Evolutionary conservation across 1,140 invertebrate species (phyloP).

Genomic region (Anthonomus grandis): DNA sequence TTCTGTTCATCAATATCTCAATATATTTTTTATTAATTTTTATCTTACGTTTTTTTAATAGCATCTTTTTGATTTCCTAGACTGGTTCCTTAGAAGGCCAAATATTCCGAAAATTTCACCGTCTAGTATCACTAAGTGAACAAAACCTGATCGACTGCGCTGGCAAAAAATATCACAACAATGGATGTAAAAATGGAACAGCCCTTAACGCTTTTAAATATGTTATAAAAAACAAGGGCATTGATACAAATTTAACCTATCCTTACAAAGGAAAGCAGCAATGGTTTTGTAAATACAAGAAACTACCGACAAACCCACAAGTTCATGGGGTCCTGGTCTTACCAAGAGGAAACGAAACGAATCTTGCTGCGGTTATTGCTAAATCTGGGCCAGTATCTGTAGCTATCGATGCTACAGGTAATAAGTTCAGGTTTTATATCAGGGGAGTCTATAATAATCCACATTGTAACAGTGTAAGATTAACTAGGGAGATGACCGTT

Average conservation of each 20-base stretch:
- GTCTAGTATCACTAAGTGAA: conserved; percentile 23
- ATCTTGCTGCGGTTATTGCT: conserved; percentile 71
- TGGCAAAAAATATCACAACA: conserved; percentile 39
- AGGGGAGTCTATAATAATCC: conserved; percentile 22
- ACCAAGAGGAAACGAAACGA: conserved; percentile 55
- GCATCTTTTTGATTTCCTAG: conserved; percentile 26
- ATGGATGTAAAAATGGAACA: conserved; percentile 27
- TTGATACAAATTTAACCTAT: conserved; percentile 24
- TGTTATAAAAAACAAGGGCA: conserved; percentile 52
- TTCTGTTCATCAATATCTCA: no score
- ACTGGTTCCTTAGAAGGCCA: conserved; percentile 29
- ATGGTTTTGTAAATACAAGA: conserved; percentile 3
- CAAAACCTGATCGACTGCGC: conserved; percentile 33
- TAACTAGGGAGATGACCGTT: conserved; percentile 23
- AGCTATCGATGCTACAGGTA: conserved; percentile 79
- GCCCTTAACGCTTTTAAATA: conserved; percentile 19
- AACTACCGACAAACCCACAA: not conserved
- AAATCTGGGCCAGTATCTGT: conserved; percentile 80
- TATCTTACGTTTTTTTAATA: no score
- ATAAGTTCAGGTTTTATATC: conserved; percentile 24
- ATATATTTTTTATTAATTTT: no score
- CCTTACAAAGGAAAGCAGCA: conserved; percentile 22
- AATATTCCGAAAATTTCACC: conserved; percentile 11
- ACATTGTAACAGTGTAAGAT: not conserved
- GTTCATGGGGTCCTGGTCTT: not conserved